Percentiles rank a stretch among this genome's conserved stretches.
Conservation (phyloP, 2,888 invertebrate genomes). For the Aphidius colemani region DNA sequence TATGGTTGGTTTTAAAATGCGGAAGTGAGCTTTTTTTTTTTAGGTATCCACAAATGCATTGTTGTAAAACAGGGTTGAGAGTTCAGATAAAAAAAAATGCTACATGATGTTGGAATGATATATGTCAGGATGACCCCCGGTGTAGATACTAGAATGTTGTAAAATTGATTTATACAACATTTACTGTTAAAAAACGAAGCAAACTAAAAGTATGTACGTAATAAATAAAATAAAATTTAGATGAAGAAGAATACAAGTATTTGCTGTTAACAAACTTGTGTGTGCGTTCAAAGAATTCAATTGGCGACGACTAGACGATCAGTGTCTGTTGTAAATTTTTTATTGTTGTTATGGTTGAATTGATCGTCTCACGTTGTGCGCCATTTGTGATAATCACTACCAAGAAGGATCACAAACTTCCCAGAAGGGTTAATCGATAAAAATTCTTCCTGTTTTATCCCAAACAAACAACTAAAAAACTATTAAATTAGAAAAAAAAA, state of each 20-base stretch:
- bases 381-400: conserved; percentile 16
- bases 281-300: conserved; percentile 16
- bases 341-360: no score
- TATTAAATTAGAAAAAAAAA: neutral
- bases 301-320: no score
- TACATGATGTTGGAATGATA: conserved; percentile 38
- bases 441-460: conserved; percentile 7
- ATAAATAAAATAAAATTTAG: no score
- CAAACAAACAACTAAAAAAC: conserved; percentile 10
- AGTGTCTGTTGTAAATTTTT: no score
- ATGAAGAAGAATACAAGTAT: no score
- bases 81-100: neutral
- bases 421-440: conserved; percentile 8
- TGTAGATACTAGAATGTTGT: neutral
- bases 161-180: no score
- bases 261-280: conserved; percentile 6
- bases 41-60: no score
- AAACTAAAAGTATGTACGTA: no score
- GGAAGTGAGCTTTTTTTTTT: no score
- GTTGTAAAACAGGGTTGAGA: no score
- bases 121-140: conserved; percentile 42
- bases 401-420: conserved; percentile 10
- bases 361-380: neutral
- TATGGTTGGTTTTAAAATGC: no score
- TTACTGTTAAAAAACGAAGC: no score